Conservation (phyloP, 1,140 invertebrate genomes). For the Maniola jurtina region DNA sequence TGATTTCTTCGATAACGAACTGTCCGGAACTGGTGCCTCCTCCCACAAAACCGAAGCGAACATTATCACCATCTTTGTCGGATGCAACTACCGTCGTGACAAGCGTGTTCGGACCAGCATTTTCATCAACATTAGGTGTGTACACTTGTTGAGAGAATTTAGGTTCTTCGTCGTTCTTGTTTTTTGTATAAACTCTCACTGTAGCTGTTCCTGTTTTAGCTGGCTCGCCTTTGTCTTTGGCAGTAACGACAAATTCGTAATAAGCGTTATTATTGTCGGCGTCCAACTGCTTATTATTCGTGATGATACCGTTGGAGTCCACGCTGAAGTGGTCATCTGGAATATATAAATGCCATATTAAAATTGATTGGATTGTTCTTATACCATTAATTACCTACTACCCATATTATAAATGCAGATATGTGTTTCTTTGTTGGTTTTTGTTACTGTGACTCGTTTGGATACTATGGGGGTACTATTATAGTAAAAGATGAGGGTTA, state of each 20-base stretch:
- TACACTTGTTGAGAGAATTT: constrained; percentile 98
- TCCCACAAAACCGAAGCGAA: constrained; percentile 95
- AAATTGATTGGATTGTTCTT: constrained; percentile 7
- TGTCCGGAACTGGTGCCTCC: constrained; percentile 93
- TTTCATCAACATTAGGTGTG: constrained; percentile 97
- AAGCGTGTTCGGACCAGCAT: constrained; percentile 94
- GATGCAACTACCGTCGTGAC: constrained; percentile 97
- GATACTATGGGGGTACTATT: too few species aligned
- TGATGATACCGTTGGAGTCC: constrained; percentile 93
- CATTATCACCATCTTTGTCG: constrained; percentile 97
- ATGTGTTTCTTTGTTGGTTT: too few species aligned
- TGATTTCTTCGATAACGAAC: constrained; percentile 97
- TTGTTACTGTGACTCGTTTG: too few species aligned
- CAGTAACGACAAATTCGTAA: constrained; percentile 95
- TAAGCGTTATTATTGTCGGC: constrained; percentile 98
- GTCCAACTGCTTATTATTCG: constrained; percentile 95
- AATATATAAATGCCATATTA: constrained; percentile 38
- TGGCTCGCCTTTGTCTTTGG: constrained; percentile 95
- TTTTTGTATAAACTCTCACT: constrained; percentile 96
- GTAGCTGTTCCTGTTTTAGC: constrained; percentile 94
- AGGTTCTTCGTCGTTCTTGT: constrained; percentile 97
- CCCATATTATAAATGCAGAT: too few species aligned
- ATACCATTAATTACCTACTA: background rate
- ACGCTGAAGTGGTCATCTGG: constrained; percentile 95
- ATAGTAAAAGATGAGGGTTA: too few species aligned